Conservation (phyloP, 1,140 invertebrate species). For the Antheraea mylitta region DNA sequence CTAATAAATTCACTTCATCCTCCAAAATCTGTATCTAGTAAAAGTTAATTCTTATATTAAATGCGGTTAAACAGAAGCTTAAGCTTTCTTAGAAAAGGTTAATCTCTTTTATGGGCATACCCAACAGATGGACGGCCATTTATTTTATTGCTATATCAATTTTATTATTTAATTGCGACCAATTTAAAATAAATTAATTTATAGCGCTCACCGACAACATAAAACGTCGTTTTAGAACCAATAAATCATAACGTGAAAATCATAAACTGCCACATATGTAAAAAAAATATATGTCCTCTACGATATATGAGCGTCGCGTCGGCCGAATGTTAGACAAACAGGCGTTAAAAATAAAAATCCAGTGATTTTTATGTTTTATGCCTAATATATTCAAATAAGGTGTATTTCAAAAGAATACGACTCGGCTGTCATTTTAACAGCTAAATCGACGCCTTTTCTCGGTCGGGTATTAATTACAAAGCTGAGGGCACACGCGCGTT, state of each 20-base stretch:
- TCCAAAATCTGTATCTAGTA: background rate
- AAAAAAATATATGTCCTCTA: slow-evolving; percentile 18
- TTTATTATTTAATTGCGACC: slow-evolving; percentile 15
- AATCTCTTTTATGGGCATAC: background rate
- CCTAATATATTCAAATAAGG: slow-evolving; percentile 15
- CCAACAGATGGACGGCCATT: slow-evolving; percentile 1
- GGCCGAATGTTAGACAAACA: slow-evolving; percentile 10
- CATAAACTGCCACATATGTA: slow-evolving; percentile 21
- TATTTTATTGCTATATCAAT: slow-evolving; percentile 11
- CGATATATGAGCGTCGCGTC: slow-evolving; percentile 13
- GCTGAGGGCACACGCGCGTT: slow-evolving; percentile 43
- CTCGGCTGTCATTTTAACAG: slow-evolving; percentile 25
- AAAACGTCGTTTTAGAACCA: slow-evolving; percentile 19
- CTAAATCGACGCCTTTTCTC: slow-evolving; percentile 31
- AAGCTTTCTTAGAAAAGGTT: background rate
- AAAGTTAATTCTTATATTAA: background rate
- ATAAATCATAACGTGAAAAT: slow-evolving; percentile 26
- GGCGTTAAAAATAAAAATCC: slow-evolving; percentile 6
- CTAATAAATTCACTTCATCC: no score
- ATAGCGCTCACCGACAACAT: slow-evolving; percentile 15
- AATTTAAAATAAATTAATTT: slow-evolving; percentile 18
- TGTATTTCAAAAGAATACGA: slow-evolving; percentile 16
- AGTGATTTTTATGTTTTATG: slow-evolving; percentile 10
- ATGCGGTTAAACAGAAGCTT: background rate
- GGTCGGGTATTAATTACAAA: slow-evolving; percentile 55